A percentile compares a stretch with the other conserved stretches of the same genome.
These are phyloP conservation scores for Ranitomeya variabilis DNA, from an alignment of 2,113 vertebrate genomes.

Conservation along the genomic window DNA sequence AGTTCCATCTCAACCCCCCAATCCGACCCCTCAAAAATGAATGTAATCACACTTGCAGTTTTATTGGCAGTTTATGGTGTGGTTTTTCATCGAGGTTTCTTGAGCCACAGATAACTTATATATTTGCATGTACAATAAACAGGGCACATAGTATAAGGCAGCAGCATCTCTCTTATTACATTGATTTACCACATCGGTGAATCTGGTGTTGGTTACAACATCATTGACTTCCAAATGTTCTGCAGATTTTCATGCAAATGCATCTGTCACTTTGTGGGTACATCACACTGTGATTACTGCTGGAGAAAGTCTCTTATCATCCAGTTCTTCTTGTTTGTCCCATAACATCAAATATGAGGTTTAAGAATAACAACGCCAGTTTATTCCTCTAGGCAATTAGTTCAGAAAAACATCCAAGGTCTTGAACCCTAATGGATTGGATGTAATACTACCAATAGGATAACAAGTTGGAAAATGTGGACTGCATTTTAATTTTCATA, in stretches of 20 bases:
- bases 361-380: not conserved
- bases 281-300: conserved; percentile 36
- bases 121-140: not conserved
- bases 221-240: conserved; percentile 43
- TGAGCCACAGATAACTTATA: not conserved
- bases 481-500: not conserved
- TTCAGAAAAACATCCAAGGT: conserved; percentile 5
- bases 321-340: conserved; percentile 4
- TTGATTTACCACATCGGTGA: not conserved
- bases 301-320: not conserved
- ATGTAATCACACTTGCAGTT: no score
- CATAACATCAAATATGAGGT: conserved; percentile 10
- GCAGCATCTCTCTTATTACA: conserved; percentile 5
- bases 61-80: no score
- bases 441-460: not conserved
- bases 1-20: no score
- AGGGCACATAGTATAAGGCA: not conserved
- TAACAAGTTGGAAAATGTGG: not conserved
- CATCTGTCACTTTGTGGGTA: conserved; percentile 38
- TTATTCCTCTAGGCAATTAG: not conserved
- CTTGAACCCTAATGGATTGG: not conserved
- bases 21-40: no score
- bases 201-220: conserved; percentile 9
- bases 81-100: no score
- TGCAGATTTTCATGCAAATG: conserved; percentile 32